Evolutionary conservation across 2,888 invertebrate species (phyloP), one percentile per base, ranked within the genome.

Genomic region (Elysia crispata): DNA sequence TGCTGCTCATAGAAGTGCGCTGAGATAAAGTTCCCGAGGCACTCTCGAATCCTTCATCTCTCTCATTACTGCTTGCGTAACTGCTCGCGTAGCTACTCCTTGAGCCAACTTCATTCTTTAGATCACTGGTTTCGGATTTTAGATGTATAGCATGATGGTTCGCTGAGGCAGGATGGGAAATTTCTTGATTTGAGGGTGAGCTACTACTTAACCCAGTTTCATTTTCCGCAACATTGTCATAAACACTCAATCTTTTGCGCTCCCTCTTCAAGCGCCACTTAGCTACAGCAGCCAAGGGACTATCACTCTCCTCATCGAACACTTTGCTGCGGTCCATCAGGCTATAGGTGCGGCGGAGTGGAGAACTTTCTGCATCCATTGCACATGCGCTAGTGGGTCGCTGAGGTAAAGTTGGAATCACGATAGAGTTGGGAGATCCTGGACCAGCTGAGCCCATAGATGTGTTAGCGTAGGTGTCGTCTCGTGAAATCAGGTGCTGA

Each of bases 41-140:
- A 6, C 89, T 89, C 72, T 91, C 91, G 83, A 91, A 91, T 23
- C 91, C 91, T 84, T 91, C 91, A 82, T 91, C 91, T 54, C 88
- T 77, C 79, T 89, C 89, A 67, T 86, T 87, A 77, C 87, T 87
- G 75, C 89, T 89, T 54, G 89, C 87, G 79, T 88, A 86, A 77
- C 89, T 89, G 82, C 88, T 88, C 15, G 84, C 82, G 77, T 87
- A 87, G 80, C 89, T 89, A 80, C 85, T 87, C 23, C 89, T 81
- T 18, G 88, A 89, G 0, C 89, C 88, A 30, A 86, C 84, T 25
- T 89, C 89, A 73, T 86, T 88, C 75, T 84, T 86, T 31, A 87
- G 81, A 75, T 87, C 89, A 50, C 83, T 83, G 69, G 62, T 73
- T 15, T 81, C 79, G 20, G 80, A 28, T 28, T 57, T 70, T 33